Base-by-base conservation (phyloP, 2,888 invertebrate genomes). In the Geophilus truncorum region DNA sequence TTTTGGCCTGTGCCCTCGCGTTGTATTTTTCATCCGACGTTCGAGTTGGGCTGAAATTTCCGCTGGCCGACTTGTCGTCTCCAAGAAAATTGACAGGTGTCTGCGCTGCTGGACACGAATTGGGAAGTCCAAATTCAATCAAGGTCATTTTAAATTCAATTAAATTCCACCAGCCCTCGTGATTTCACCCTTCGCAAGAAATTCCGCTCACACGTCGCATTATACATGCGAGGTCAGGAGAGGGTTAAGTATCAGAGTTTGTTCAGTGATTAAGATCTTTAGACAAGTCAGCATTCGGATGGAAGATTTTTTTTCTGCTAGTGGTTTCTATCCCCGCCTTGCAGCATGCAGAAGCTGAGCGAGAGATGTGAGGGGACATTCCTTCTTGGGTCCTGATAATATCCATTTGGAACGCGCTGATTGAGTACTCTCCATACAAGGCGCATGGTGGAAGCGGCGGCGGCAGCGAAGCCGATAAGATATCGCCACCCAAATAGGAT, bases 131-230 rank as follows among this genome's bases (percentile, higher is more conserved):
- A 79, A 79, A 45, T 79, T 79, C 45, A 51, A 79, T 79, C 23
- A 51, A 79, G 45, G 40, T 45, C 79, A 79, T 79, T 79, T 40
- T 79, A 79, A 79, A 79, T 79, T 79, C 79, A 79, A 79, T 79
- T 79, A 79, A 79, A 79, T 79, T 79, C 79, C n/a, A 45, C 3
- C 45, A 45, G 45, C 45, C 45, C 15, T 18, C 45, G n/a, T 45
- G 45, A 45, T 45, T 45, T 45, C 18, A 5, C 45, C 45, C n/a
- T 45, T 32, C n/a, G 32, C 45, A 45, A 45, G 15, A 45, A 45
- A 45, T 45, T 45, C 45, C 45, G 18, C 45, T 45, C 45, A 45
- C 45, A 45, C 45, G 45, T 45, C 45, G 45, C 40, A 40, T 40
- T 40, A 40, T 40, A 40, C 45, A 45, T 18, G 15, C 45, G 45